Base-by-base conservation (phyloP, 2,888 invertebrate species). In the Drosophila paramelanica region DNA sequence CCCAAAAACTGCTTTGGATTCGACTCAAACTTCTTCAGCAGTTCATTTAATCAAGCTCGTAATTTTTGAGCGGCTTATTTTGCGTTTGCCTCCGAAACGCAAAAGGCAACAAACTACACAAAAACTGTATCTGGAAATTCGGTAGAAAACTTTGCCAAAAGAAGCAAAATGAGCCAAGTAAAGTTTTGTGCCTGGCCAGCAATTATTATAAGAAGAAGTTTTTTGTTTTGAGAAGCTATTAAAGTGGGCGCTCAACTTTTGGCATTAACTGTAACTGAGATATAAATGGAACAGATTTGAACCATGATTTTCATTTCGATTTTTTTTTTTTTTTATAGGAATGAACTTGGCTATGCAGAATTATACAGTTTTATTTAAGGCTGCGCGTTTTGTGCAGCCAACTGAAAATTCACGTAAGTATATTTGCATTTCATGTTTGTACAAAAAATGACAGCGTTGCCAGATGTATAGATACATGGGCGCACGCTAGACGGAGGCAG, bases 31-130 rank as follows among this genome's bases (percentile, higher is more conserved):
- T 71, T 75, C 75, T 66, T 51, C 39, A 20, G 41, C 33, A 52
- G 43, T 67, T 59, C 57, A 60, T 79, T 88, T 65, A 62, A 69
- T 73, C 66, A 70, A 51, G 55, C 45, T 72, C 70, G 38, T 70
- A 68, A 70, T 75, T 64, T 69, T 50, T 49, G 59, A 72, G 72
- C 65, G 70, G 81, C 82, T 85, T 82, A 83, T 36, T 49, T 60
- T 11, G 38, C 11, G 42, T 14, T 10, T n/a, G 23, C 46, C 13
- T 33, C 20, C 62, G 64, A 64, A 65, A 52, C 50, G 38, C 67
- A 50, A 58, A 62, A 43, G 46, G 31, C 56, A 62, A 36, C 55
- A 20, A 59, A 74, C 59, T 66, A 38, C 50, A 41, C 5, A 11
- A 46, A 57, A 25, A 27, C 27, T 25, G 42, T 14, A 6, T 3